Conservation (phyloP, 2,113 vertebrate genomes). For the Solea senegalensis region DNA sequence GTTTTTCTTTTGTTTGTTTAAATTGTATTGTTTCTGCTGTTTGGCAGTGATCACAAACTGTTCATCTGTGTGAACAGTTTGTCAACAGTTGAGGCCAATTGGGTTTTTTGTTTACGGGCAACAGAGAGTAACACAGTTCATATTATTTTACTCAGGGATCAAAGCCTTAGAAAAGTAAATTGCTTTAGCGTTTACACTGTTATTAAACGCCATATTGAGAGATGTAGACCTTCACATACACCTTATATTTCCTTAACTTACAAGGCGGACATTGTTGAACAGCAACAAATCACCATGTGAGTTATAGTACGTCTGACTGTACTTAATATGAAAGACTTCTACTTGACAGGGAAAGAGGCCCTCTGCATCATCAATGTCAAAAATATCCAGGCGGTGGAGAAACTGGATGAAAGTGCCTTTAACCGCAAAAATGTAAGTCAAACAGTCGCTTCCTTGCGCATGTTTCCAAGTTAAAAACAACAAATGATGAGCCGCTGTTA, state of each 20-base stretch:
- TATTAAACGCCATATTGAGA: too few species aligned
- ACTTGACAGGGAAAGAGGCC: constrained; percentile 89
- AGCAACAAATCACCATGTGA: neutral
- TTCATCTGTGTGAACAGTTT: too few species aligned
- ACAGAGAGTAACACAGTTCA: too few species aligned
- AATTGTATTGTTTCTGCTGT: too few species aligned
- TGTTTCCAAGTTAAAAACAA: constrained; percentile 1
- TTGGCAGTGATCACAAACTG: too few species aligned
- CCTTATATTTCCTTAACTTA: neutral
- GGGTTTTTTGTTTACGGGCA: too few species aligned
- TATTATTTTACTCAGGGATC: too few species aligned
- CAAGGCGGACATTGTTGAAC: neutral
- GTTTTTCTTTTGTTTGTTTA: too few species aligned
- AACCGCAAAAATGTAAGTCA: constrained; percentile 96
- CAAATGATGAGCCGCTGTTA: neutral
- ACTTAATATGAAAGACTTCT: constrained; percentile 26
- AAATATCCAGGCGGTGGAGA: constrained; percentile 95
- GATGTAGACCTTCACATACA: too few species aligned
- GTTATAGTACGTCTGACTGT: neutral
- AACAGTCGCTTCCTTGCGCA: neutral
- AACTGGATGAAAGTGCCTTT: constrained; percentile 96
- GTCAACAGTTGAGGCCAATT: too few species aligned
- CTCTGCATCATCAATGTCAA: constrained; percentile 90
- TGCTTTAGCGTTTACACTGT: too few species aligned
- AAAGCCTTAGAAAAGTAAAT: too few species aligned